Conservation (phyloP, 2,797 vertebrate genomes). For the Remorina albescens region DNA sequence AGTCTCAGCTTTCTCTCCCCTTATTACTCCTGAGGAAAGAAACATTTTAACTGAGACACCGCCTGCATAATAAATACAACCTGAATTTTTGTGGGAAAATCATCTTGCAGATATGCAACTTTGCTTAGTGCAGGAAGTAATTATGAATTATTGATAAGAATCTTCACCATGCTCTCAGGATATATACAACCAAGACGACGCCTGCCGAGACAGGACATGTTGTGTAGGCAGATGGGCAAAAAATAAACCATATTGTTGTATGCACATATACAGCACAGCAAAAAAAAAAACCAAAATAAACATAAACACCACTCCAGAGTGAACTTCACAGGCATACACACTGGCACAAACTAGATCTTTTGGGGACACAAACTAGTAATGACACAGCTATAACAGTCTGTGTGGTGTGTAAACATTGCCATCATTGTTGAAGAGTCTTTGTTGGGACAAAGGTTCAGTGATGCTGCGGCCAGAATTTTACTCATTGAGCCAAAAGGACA, state of each 20-base stretch:
- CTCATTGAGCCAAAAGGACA: constrained; percentile 67
- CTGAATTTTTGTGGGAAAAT: constrained; percentile 8
- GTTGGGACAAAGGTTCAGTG: constrained; percentile 58
- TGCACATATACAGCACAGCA: neutral
- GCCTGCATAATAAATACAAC: constrained; percentile 9
- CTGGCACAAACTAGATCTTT: constrained; percentile 23
- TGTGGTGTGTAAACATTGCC: constrained; percentile 36
- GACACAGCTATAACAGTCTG: constrained; percentile 46
- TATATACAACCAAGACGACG: constrained; percentile 16
- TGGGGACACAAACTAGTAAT: constrained; percentile 36
- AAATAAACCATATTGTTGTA: constrained; percentile 9
- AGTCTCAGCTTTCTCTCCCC: neutral
- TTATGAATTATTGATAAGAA: constrained; percentile 63
- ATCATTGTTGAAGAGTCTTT: constrained; percentile 64
- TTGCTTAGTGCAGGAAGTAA: constrained; percentile 49
- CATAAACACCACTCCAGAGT: constrained; percentile 6
- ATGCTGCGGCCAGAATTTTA: constrained; percentile 73
- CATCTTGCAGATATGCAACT: constrained; percentile 43
- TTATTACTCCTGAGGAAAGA: constrained; percentile 15
- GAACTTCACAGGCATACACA: constrained; percentile 3
- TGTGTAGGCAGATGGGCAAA: constrained; percentile 21
- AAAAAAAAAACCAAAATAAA: no score
- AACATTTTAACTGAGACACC: neutral
- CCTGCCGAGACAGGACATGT: constrained; percentile 15
- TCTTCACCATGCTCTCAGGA: constrained; percentile 43